These are phyloP conservation scores for Lampris incognitus DNA, from an alignment of 2,113 vertebrate species.

Conservation along the genomic window DNA sequence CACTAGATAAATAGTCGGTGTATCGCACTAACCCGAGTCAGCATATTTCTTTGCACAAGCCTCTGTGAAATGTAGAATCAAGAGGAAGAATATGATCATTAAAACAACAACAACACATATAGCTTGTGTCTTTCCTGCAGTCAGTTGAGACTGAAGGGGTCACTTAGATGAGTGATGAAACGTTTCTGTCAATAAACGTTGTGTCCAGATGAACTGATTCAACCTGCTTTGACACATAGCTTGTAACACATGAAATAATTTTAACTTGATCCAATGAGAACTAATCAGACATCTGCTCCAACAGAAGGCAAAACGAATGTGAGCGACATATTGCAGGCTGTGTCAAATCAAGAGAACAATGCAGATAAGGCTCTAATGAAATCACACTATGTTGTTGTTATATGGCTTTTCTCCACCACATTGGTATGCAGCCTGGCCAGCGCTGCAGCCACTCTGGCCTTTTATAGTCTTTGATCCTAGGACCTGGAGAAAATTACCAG, in stretches of 20 bases:
- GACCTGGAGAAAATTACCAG: slow-evolving; percentile 14
- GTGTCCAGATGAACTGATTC: too few species aligned
- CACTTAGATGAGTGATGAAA: too few species aligned
- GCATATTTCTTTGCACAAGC: too few species aligned
- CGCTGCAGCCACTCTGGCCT: slow-evolving; percentile 4
- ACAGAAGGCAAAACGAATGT: background rate
- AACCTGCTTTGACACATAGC: too few species aligned
- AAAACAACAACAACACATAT: background rate
- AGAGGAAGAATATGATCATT: too few species aligned
- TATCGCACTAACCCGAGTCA: too few species aligned
- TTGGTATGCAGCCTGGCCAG: background rate
- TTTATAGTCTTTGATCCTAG: slow-evolving; percentile 23
- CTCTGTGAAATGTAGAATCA: too few species aligned
- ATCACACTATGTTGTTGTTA: background rate
- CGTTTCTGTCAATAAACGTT: too few species aligned
- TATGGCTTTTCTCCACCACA: background rate
- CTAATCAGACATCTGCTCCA: slow-evolving; percentile 2
- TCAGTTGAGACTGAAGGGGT: too few species aligned
- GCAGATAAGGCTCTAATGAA: background rate
- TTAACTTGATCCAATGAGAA: background rate
- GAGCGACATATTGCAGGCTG: background rate
- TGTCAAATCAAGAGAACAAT: background rate
- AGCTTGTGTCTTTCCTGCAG: too few species aligned
- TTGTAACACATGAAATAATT: too few species aligned
- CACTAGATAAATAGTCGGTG: too few species aligned